phyloP scores from a whole-genome alignment of 1,140 invertebrate species.

The Brachionus rubens region DNA sequence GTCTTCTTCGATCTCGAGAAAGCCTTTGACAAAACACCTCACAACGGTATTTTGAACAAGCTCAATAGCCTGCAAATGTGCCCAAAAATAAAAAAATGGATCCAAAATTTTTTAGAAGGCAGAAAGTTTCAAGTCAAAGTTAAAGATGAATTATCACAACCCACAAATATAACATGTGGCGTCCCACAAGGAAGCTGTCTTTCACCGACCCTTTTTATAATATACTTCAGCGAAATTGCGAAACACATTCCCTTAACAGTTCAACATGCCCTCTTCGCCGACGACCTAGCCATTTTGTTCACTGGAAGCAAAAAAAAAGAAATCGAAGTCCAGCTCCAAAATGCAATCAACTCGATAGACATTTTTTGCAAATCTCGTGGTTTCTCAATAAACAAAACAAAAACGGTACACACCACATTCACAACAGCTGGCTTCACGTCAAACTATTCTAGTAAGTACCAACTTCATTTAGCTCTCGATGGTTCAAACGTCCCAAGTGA shows the following conservation, averaged over 20 bases:
- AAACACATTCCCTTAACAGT: background rate
- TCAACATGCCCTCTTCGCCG: slow-evolving; percentile 10
- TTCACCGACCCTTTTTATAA: background rate
- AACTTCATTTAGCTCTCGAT: background rate
- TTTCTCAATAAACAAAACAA: background rate
- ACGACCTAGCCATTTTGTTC: slow-evolving; percentile 13
- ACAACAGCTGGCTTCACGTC: slow-evolving; percentile 3
- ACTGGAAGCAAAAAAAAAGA: slow-evolving; percentile 10
- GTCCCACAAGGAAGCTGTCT: slow-evolving; percentile 8
- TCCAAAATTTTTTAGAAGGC: background rate
- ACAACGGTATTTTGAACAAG: slow-evolving; percentile 54
- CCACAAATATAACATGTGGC: background rate
- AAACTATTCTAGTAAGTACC: background rate
- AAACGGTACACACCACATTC: background rate
- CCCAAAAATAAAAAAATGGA: slow-evolving; percentile 19
- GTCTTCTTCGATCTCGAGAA: slow-evolving; percentile 57
- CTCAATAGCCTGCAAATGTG: slow-evolving; percentile 46
- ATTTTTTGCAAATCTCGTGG: background rate
- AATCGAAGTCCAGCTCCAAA: background rate
- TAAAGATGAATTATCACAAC: background rate
- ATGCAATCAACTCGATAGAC: background rate
- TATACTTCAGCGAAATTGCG: slow-evolving; percentile 29
- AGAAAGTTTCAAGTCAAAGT: background rate
- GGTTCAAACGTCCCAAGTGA: too few relatives aligned
- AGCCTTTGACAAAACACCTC: slow-evolving; percentile 58